Percentiles rank a stretch among this genome's conserved stretches.
phyloP scores from a whole-genome alignment of 2,113 vertebrate species.

The Bos javanicus region DNA sequence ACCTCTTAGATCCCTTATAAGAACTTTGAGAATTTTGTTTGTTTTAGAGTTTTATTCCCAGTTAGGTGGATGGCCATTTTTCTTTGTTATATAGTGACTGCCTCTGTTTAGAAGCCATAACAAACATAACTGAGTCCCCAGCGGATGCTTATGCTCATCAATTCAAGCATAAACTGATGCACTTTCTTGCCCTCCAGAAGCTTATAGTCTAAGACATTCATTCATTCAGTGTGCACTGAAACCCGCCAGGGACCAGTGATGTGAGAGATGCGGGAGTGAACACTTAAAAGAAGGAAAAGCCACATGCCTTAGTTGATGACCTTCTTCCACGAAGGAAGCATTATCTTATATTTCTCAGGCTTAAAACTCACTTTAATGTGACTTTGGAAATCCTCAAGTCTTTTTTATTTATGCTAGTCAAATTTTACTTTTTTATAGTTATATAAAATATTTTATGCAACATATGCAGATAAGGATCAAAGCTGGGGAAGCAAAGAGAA shows the following conservation, averaged over 20 bases:
- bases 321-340: background rate
- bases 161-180: background rate
- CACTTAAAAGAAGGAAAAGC: background rate
- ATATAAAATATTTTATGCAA: slow-evolving; percentile 51
- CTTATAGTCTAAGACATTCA: background rate
- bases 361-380: background rate
- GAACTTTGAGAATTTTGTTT: background rate
- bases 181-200: background rate
- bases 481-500: slow-evolving; percentile 11
- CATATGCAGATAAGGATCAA: slow-evolving; percentile 50
- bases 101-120: background rate
- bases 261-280: background rate
- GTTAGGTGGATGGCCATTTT: background rate
- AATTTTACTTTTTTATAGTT: slow-evolving; percentile 35
- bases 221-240: background rate
- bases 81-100: background rate
- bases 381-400: background rate
- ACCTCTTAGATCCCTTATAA: background rate
- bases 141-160: no score
- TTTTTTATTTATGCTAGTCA: slow-evolving; percentile 28
- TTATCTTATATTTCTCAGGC: rapidly evolving
- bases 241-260: background rate
- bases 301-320: background rate
- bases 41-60: background rate
- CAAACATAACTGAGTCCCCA: background rate